Evolutionary conservation across 2,797 vertebrate species (phyloP), one percentile per base, ranked within the genome.

Genomic region (Setipinna tenuifilis): DNA sequence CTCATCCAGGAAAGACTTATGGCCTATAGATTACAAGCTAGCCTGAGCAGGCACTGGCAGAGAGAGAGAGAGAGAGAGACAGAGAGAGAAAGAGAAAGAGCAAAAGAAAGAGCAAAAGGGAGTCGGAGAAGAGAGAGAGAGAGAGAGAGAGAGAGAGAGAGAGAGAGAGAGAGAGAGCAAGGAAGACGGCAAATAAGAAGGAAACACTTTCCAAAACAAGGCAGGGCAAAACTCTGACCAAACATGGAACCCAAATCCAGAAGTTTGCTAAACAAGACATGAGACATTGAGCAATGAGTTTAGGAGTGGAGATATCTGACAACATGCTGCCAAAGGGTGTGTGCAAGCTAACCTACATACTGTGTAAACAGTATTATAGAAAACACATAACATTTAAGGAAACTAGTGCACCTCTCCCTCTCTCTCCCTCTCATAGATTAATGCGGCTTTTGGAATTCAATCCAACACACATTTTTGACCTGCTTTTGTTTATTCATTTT

Each of bases 1-100:
- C 85, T 71, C 75, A 71, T 62, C 50, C 87, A 59, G 82, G 68
- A 83, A 25, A 82, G 84, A 71, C 89, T 90, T 82, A 75, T 35
- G 83, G 81, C 78, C 61, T 87, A 88, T 58, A 91, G 87, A 92
- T 91, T 92, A 92, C 84, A 92, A 87, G 90, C 82, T 44, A 57
- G 59, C 11, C 78, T 82, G 57, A 25, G 35, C 44, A 65, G 84
- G 35, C 35, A 5, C 35, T 41, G 85, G 41, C 35, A 31, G 10
- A 14, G n/a, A 46, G 19, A 46, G 61, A 28, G 75, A 41, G 68
- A 50, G 14, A 23, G 19, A 54, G 50, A 62, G 61, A 62, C 5
- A 25, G 25, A 83, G 31, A 21, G 21, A 46, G 75, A 80, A 19
- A 46, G n/a, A 3, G 35, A 54, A 17, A 50, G 65, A 83, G 25